phyloP scores from a whole-genome alignment of 64 coral and sea anemone genomes.

The Astreopora myriophthalma region DNA sequence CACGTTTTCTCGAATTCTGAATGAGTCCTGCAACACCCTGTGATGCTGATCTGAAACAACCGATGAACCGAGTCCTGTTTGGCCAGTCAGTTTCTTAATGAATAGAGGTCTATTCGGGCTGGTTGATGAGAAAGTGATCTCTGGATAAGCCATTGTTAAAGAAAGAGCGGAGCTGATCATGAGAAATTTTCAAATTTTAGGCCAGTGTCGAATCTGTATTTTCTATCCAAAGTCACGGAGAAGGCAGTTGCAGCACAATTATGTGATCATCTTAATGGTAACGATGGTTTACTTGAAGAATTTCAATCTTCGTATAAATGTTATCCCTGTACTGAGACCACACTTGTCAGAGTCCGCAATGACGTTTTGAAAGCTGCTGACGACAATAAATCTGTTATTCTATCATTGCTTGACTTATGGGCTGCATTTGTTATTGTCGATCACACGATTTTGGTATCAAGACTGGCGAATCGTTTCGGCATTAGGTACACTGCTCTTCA shows the following conservation, averaged over 20 bases:
- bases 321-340: neutral
- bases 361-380: neutral
- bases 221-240: too few species aligned
- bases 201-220: neutral
- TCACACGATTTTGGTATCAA: neutral
- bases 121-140: neutral
- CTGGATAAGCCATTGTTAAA: conserved; percentile 28
- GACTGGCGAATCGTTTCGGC: neutral
- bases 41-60: too few species aligned
- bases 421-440: conserved; percentile 6
- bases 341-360: neutral
- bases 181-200: neutral
- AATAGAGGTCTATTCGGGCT: conserved; percentile 17
- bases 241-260: too few species aligned
- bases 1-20: neutral
- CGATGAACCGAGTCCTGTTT: neutral
- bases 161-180: conserved; percentile 30
- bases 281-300: neutral
- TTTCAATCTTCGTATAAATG: conserved; percentile 26
- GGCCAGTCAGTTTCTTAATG: neutral
- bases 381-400: neutral
- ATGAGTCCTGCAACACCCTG: neutral
- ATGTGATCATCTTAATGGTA: neutral
- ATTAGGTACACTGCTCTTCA: conserved; percentile 11
- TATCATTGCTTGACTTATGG: conserved; percentile 14